phyloP scores from a whole-genome alignment of 2,888 invertebrate genomes.

The Zaprionus lineosus region DNA sequence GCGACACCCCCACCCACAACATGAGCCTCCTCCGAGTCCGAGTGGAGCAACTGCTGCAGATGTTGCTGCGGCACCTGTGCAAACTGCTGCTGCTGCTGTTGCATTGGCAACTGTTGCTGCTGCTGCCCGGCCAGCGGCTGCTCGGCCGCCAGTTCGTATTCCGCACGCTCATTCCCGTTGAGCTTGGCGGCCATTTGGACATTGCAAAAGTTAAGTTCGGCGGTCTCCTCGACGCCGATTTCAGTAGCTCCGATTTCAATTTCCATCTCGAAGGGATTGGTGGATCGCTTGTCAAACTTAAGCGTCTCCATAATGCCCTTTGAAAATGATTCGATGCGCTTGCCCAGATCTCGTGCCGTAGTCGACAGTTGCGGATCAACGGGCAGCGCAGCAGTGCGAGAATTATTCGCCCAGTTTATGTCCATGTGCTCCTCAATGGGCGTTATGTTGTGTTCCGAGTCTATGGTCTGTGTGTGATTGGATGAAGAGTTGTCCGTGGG shows the following conservation, averaged over 20 bases:
- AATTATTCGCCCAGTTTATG: constrained; percentile 83
- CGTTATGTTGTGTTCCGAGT: constrained; percentile 83
- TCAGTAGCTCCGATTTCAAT: constrained; percentile 83
- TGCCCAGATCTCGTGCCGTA: constrained; percentile 82
- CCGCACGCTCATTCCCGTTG: constrained; percentile 82
- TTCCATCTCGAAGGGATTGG: constrained; percentile 83
- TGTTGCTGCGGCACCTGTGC: constrained; percentile 35
- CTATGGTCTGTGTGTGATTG: constrained; percentile 83
- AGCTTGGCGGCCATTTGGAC: constrained; percentile 80
- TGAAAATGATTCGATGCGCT: constrained; percentile 82
- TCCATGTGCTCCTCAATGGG: constrained; percentile 83
- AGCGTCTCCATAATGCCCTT: constrained; percentile 83
- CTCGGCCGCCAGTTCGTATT: constrained; percentile 76
- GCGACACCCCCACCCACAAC: constrained; percentile 52
- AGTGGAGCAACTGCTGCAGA: constrained; percentile 43
- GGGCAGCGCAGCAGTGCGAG: constrained; percentile 79
- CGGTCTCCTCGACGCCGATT: constrained; percentile 81
- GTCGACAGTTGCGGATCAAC: constrained; percentile 80
- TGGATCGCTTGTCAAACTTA: constrained; percentile 82
- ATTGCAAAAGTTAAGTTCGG: constrained; percentile 80
- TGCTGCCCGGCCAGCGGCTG: constrained; percentile 35
- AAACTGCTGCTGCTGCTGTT: constrained; percentile 10
- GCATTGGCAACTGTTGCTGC: constrained; percentile 31
- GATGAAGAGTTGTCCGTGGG: constrained; percentile 85
- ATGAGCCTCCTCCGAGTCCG: constrained; percentile 81